Evolutionary conservation across 2,797 vertebrate species (phyloP), one percentile per base, ranked within the genome.

Genomic region (Enteromius fasciolatus): DNA sequence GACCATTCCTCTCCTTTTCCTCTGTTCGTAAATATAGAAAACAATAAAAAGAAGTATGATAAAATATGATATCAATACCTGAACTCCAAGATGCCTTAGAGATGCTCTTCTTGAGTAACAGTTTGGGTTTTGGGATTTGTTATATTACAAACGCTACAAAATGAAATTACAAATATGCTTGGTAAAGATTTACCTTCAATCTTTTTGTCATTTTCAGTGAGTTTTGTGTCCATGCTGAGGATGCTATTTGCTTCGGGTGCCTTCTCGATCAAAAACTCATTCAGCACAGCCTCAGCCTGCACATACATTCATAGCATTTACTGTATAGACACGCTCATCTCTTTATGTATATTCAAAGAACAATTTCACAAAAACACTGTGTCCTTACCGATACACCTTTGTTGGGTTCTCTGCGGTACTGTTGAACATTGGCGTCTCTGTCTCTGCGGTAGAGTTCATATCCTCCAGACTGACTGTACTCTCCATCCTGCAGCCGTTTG

Each of bases 221-320:
- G 67, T 23, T 83, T 83, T 39, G 82, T 61, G 23, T 90, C 90
- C 39, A 82, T 81, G 64, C 88, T 76, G 15, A 89, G 78, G 64
- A 91, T 86, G 20, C 82, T 52, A 2, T 85, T 87, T 18, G 86
- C 84, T 39, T 89, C 87, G 4, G 68, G 28, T 70, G 5, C 64
- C 68, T 85, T 88, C 2, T 85, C 82, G 18, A 41, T 85, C 52
- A 89, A n/a, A 69, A 90, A 90, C 74, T 39, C 17, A 11, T 86
- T 81, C 59, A 90, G 59, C 18, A 89, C 75, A 0, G 87, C 86
- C 41, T 89, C 88, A 36, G 89, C 88, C 90, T 90, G 44, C 69
- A 82, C 14, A 68, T 3, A 72, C 33, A 80, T 18, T 17, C 15
- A 17, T 48, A 48, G 20, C 15, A 2, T 20, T 5, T 8, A 61